Conservation (phyloP, 2,888 invertebrate species). For the Leptura quadrifasciata region DNA sequence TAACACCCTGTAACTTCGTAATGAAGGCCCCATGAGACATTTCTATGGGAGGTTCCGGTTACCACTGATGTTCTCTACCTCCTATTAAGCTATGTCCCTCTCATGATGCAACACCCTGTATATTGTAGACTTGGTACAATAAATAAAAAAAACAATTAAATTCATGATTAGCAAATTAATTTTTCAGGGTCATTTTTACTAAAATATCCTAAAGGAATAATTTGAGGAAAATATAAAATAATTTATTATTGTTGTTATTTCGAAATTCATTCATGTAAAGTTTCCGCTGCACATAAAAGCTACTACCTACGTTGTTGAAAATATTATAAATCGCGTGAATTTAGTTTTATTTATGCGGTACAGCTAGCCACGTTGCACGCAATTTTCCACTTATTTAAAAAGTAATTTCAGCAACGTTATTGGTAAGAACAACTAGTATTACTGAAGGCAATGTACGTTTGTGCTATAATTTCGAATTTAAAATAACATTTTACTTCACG, state of each 20-base stretch:
- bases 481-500: not conserved
- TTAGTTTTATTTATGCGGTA: conserved; percentile 12
- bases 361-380: not conserved
- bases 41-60: no score
- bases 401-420: conserved; percentile 11
- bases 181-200: no score
- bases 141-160: no score
- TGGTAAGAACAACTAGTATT: not conserved
- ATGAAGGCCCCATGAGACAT: no score
- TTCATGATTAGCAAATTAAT: no score
- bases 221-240: no score
- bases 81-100: no score
- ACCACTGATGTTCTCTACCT: no score
- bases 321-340: conserved; percentile 5
- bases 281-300: not conserved
- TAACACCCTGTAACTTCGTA: no score
- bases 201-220: no score
- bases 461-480: not conserved
- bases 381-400: not conserved
- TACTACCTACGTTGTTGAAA: not conserved
- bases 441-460: not conserved
- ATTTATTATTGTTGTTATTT: not conserved
- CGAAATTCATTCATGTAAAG: not conserved
- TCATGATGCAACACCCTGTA: no score
- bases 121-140: no score